Evolutionary conservation across 2,888 invertebrate genomes (phyloP).

Genomic region (Listrodromus nycthemerus): DNA sequence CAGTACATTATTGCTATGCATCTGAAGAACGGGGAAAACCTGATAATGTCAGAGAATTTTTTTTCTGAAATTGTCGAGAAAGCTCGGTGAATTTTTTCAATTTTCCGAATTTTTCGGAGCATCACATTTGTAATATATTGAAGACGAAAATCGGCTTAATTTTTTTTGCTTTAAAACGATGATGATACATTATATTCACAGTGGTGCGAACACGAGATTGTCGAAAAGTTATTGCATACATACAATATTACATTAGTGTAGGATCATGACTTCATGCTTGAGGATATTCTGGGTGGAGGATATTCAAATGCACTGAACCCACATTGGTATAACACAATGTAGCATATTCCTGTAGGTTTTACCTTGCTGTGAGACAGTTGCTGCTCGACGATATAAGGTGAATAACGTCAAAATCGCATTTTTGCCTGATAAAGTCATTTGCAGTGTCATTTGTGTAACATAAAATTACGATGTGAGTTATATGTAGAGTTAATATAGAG

Average conservation of each 20-base stretch:
- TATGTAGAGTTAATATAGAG: neutral
- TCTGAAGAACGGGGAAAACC: no score
- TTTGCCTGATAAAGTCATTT: neutral
- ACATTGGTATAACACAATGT: neutral
- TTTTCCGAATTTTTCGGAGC: neutral
- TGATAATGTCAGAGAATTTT: no score
- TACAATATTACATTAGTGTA: neutral
- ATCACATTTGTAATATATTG: neutral
- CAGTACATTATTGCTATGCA: no score
- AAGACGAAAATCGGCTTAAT: neutral
- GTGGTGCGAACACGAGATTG: neutral
- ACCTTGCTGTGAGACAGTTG: neutral
- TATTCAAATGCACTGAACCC: no score
- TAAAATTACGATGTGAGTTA: no score
- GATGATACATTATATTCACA: neutral
- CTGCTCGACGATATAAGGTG: neutral
- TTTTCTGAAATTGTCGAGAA: no score
- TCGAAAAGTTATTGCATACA: neutral
- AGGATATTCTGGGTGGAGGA: no score
- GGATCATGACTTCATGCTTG: no score
- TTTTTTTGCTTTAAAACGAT: neutral
- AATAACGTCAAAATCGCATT: neutral
- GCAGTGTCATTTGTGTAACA: neutral
- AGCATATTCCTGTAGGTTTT: neutral
- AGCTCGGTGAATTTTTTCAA: neutral